Base-by-base conservation (phyloP, 1,140 invertebrate genomes). In the Fopius arisanus region DNA sequence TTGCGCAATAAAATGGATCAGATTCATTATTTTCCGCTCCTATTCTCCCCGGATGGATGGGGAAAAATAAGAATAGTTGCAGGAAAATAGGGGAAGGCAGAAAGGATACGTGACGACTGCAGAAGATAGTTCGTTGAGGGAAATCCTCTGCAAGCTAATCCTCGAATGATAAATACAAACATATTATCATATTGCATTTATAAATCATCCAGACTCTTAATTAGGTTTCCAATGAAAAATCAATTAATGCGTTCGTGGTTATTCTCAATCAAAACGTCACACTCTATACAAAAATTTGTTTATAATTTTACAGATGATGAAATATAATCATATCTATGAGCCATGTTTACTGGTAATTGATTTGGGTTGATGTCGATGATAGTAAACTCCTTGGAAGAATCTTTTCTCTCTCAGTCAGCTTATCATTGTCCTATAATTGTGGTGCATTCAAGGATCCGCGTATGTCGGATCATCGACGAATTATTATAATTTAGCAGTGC, bases 271-370 rank as follows among this genome's bases (percentile, higher is more conserved):
- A n/a, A n/a, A n/a, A n/a, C n/a, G n/a, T n/a, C n/a, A n/a, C n/a
- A n/a, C n/a, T n/a, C n/a, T n/a, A n/a, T n/a, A n/a, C n/a, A n/a
- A n/a, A n/a, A n/a, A n/a, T n/a, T n/a, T n/a, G n/a, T 86, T 86
- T 84, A 80, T 78, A 86, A 85, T 87, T 87, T 87, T 83, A 85
- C 81, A 81, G 81, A 78, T 80, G 79, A 79, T 76, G 76, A 75
- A 83, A 83, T 84, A 81, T 84, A 86, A 86, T 86, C 85, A 87
- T 63, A 28, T 29, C 14, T n/a, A 12, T 29, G 10, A 29, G 80
- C 79, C 79, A 82, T 79, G 82, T 84, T 79, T 81, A 83, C 86
- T 87, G 84, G n/a, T n/a, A n/a, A n/a, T n/a, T n/a, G n/a, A n/a
- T n/a, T n/a, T n/a, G n/a, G n/a, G n/a, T n/a, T n/a, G n/a, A n/a